These are phyloP conservation scores for Falco concolor DNA, from an alignment of 2,797 vertebrate species.

Conservation along the genomic window DNA sequence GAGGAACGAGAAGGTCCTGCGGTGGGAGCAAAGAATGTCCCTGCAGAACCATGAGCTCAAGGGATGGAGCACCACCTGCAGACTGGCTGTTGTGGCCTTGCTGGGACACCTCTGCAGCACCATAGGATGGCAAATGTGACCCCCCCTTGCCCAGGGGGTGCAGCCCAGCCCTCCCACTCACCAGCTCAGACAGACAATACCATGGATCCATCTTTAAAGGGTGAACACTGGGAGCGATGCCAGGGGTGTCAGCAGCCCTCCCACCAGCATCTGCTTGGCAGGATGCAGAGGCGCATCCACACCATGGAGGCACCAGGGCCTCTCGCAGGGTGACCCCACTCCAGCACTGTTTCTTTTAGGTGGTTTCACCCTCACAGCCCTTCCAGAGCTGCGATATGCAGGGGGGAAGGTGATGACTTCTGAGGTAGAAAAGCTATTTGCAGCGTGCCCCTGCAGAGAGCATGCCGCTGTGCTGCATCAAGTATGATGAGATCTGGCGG, in stretches of 20 bases:
- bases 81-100: background rate
- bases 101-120: background rate
- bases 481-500: background rate
- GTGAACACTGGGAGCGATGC: background rate
- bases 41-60: background rate
- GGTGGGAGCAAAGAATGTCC: background rate
- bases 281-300: background rate
- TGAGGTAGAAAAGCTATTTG: background rate
- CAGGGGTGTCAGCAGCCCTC: background rate
- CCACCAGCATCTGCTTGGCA: background rate
- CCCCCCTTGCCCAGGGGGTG: accelerated
- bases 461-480: background rate
- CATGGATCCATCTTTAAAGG: background rate
- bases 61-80: background rate
- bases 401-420: background rate
- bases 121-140: background rate
- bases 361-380: background rate
- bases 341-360: background rate
- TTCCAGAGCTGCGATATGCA: background rate
- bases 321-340: no score
- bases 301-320: background rate
- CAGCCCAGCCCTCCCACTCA: background rate
- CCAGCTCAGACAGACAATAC: background rate
- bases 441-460: background rate
- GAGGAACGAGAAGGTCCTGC: background rate